Evolutionary conservation across 2,113 vertebrate genomes (phyloP).

Genomic region (Rhinolophus ferrumequinum): DNA sequence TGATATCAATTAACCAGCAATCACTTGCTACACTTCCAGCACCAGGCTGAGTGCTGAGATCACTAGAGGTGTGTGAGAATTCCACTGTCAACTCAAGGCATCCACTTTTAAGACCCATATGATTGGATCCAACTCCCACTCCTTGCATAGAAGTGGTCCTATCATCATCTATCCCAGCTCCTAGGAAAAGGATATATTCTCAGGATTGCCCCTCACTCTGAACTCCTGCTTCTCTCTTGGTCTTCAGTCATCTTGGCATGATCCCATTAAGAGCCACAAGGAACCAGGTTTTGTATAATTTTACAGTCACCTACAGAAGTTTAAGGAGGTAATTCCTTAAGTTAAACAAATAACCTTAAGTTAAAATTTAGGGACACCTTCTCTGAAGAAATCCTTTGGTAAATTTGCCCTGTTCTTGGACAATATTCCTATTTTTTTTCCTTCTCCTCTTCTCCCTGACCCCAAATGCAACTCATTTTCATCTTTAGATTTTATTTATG

Average conservation of each 20-base stretch:
- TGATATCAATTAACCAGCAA: background rate
- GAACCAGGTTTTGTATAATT: background rate
- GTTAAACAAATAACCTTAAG: background rate
- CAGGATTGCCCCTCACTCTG: background rate
- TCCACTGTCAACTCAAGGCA: background rate
- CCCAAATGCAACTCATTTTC: background rate
- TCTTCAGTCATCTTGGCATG: background rate
- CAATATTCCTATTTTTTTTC: background rate
- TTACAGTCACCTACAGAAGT: background rate
- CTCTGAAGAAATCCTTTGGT: background rate
- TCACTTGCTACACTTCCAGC: background rate
- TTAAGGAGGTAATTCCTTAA: background rate
- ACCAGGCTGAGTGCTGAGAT: background rate
- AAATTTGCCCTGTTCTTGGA: background rate
- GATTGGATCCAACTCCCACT: background rate
- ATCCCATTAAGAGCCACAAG: background rate
- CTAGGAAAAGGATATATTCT: background rate
- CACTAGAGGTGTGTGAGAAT: background rate
- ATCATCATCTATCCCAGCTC: background rate
- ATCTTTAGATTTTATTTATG: background rate
- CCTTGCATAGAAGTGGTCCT: background rate
- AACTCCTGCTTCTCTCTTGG: background rate
- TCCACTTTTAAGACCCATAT: background rate
- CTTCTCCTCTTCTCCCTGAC: background rate
- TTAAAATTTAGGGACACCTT: background rate